Conservation (phyloP, 2,888 invertebrate species). For the Tachina grossa region DNA sequence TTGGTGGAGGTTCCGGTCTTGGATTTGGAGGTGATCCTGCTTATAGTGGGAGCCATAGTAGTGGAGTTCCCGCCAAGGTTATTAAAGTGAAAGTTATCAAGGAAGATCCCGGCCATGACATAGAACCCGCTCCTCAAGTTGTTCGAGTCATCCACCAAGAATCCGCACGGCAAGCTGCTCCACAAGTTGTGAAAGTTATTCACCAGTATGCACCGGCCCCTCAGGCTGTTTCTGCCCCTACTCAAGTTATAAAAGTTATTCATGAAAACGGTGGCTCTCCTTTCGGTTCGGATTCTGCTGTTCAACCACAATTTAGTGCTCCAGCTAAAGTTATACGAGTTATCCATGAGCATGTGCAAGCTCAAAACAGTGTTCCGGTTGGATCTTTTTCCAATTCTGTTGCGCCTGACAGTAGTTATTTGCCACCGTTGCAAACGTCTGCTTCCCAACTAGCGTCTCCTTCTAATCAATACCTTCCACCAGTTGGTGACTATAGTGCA, state of each 20-base stretch:
- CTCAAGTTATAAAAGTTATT: conserved; percentile 68
- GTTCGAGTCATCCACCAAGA: conserved; percentile 74
- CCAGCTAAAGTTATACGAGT: conserved; percentile 77
- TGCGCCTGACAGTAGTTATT: conserved; percentile 56
- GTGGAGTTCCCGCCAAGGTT: conserved; percentile 21
- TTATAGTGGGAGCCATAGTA: not conserved
- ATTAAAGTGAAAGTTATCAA: conserved; percentile 52
- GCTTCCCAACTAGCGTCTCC: conserved; percentile 9
- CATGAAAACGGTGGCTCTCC: conserved; percentile 72
- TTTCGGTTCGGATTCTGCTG: conserved; percentile 10
- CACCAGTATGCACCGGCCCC: conserved; percentile 39
- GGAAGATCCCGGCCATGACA: conserved; percentile 25
- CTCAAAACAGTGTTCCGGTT: conserved; percentile 37
- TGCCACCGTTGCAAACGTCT: conserved; percentile 59
- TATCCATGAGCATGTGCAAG: conserved; percentile 76
- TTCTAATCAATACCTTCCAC: conserved; percentile 27
- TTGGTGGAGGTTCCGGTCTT: not conserved
- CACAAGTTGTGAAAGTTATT: conserved; percentile 69
- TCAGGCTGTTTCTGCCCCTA: conserved; percentile 51
- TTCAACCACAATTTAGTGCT: conserved; percentile 51
- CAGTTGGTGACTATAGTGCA: conserved; percentile 61
- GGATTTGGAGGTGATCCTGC: conserved; percentile 15
- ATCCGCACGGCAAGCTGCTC: conserved; percentile 27
- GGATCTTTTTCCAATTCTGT: conserved; percentile 34
- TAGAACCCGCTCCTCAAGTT: conserved; percentile 70